A percentile compares a stretch with the other conserved stretches of the same genome.
These are phyloP conservation scores for Glyptemys insculpta DNA, from an alignment of 2,797 vertebrate species.

Conservation along the genomic window DNA sequence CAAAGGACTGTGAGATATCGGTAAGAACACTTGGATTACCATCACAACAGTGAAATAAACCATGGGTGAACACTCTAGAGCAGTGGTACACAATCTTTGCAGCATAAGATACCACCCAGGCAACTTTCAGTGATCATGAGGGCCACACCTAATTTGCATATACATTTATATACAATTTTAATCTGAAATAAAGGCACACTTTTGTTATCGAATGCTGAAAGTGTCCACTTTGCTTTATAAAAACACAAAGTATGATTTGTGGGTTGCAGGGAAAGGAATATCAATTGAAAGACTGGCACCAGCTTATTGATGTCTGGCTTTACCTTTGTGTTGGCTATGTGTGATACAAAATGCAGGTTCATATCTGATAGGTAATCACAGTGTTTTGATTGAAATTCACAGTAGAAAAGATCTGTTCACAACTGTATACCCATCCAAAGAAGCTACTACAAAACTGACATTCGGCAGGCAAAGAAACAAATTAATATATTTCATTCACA, in stretches of 20 bases:
- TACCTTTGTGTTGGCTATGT: conserved; percentile 49
- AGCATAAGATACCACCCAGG: background rate
- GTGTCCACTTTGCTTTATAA: background rate
- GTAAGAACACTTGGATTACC: conserved; percentile 69
- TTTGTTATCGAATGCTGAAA: background rate
- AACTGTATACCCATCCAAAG: conserved; percentile 1
- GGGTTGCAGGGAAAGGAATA: background rate
- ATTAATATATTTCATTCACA: background rate
- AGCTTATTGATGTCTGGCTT: background rate
- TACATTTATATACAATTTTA: background rate
- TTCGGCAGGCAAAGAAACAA: conserved; percentile 43
- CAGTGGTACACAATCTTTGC: conserved; percentile 11
- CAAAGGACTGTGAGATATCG: conserved; percentile 55
- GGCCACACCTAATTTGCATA: background rate
- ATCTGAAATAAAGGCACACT: background rate
- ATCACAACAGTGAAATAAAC: conserved; percentile 62
- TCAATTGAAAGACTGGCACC: conserved; percentile 12
- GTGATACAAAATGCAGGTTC: conserved; percentile 35
- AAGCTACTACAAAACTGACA: conserved; percentile 16
- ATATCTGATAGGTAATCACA: conserved; percentile 48
- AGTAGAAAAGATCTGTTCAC: conserved; percentile 38
- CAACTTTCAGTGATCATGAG: background rate
- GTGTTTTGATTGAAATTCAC: conserved; percentile 12
- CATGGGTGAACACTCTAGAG: conserved; percentile 42
- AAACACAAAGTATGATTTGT: background rate